Conservation (phyloP, 2,888 invertebrate species). For the Polyommatus icarus region DNA sequence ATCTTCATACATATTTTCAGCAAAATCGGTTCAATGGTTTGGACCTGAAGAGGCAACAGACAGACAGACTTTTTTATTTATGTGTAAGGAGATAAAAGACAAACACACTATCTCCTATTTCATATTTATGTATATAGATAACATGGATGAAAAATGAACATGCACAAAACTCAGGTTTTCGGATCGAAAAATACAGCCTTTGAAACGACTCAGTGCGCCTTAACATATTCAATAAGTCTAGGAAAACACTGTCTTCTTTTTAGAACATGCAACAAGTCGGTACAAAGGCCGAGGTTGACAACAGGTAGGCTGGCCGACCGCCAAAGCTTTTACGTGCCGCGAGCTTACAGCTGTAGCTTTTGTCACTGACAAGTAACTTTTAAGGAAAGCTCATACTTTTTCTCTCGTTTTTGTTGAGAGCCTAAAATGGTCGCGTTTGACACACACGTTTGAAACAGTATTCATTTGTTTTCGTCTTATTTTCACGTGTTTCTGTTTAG, state of each 20-base stretch:
- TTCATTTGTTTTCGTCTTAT: neutral
- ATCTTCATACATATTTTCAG: no score
- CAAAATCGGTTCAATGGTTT: no score
- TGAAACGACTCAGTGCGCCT: neutral
- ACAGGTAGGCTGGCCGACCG: slow-evolving; percentile 74
- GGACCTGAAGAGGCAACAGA: no score
- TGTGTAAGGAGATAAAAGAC: no score
- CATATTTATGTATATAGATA: no score
- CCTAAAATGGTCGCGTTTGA: neutral
- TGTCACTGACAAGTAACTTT: slow-evolving; percentile 33
- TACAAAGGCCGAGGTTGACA: slow-evolving; percentile 58
- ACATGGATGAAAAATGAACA: no score
- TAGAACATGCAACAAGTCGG: slow-evolving; percentile 50
- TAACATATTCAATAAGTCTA: slow-evolving; percentile 6
- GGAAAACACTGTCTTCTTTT: slow-evolving; percentile 16
- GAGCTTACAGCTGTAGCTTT: slow-evolving; percentile 48
- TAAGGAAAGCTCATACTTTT: slow-evolving; percentile 24
- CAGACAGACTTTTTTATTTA: no score
- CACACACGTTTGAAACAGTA: neutral
- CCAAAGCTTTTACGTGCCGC: slow-evolving; percentile 60
- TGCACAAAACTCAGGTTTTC: neutral
- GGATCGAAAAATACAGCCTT: neutral
- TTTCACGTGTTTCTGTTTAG: neutral
- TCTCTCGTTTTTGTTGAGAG: slow-evolving; percentile 8
- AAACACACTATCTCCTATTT: no score